Evolutionary conservation across 2,888 invertebrate genomes (phyloP), one percentile per base, ranked within the genome.

Genomic region (Rosalia funebris): DNA sequence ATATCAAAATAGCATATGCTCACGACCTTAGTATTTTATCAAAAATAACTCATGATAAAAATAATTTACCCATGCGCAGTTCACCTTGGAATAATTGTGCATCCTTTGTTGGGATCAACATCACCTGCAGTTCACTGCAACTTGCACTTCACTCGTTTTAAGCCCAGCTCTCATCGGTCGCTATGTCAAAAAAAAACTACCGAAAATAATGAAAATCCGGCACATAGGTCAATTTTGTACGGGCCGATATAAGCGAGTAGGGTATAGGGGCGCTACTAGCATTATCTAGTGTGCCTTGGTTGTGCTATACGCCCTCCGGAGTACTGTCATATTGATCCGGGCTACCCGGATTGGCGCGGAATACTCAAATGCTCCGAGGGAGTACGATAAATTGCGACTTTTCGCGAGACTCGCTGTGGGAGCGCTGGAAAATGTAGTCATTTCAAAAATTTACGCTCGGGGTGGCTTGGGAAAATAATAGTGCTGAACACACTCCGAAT

Each of bases 281-380:
- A 56, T 60, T 60, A 54, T 64, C 64, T 60, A 63, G 65, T 66
- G 59, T 68, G 64, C 62, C 53, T 53, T 45, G 60, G 60, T 57
- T 58, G 48, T 63, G 60, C 62, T 61, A 62, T 65, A 65, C 66
- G 69, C 68, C 68, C 67, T 68, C 65, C 66, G 59, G 65, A 69
- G 70, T 73, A 69, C 74, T 73, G 77, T 76, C 77, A 78, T 79
- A 79, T 79, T 79, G 79, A 79, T 79, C 79, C 73, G 69, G 67
- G 71, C 70, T 68, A 70, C 75, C 75, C 69, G 77, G 79, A 74
- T 77, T 77, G 76, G 77, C 77, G 77, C 78, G 78, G 76, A 77
- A 77, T 72, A 73, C 75, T 78, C 75, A 76, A 77, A 65, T 56
- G 62, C 67, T 46, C 56, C 66, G 70, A 62, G 61, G n/a, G 61